Evolutionary conservation across 2,113 vertebrate species (phyloP), one percentile per base, ranked within the genome.

Genomic region (Leucosticte australis): DNA sequence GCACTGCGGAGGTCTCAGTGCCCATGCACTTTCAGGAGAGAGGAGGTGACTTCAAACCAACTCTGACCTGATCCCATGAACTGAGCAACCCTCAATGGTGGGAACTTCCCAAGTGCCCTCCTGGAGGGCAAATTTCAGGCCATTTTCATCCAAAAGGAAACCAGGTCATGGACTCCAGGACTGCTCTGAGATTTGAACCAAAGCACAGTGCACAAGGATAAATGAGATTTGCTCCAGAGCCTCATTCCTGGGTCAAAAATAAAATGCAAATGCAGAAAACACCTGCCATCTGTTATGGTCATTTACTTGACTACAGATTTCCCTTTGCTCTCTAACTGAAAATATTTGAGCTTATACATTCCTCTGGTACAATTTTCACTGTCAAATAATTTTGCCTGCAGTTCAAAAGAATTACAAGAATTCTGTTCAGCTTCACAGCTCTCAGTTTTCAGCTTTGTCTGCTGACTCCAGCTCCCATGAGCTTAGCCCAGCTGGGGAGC

Each of bases 321-420:
- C 64, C 60, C 60, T 84, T 75, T 5, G 1, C 47, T 59, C 55
- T 74, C 71, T 64, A 63, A 81, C 75, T 67, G 57, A 83, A 96
- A 93, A 57, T 68, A 74, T 78, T 74, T 70, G 24, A 90, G 80
- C 60, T 90, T 91, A 94, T 49, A 80, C 26, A 50, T 31, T 91
- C 37, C 63, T 83, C 50, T 47, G n/a, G 31, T 87, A 90, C 39
- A 70, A 75, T 70, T 89, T 90, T 63, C 59, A 81, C 71, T 42
- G 56, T 90, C 56, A 90, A 90, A 81, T 81, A 83, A 86, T 92
- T 91, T 78, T 94, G 86, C 44, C 56, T 64, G 57, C 27, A 81
- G 80, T 83, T 96, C 83, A 83, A 69, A 88, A 92, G 76, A 92
- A 83, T 90, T 89, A 52, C 27, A 73, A 39, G 47, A 86, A 97